Conservation (phyloP, 37 sponge, comb jelly and placozoan genomes). For the Ephydatia muelleri region DNA sequence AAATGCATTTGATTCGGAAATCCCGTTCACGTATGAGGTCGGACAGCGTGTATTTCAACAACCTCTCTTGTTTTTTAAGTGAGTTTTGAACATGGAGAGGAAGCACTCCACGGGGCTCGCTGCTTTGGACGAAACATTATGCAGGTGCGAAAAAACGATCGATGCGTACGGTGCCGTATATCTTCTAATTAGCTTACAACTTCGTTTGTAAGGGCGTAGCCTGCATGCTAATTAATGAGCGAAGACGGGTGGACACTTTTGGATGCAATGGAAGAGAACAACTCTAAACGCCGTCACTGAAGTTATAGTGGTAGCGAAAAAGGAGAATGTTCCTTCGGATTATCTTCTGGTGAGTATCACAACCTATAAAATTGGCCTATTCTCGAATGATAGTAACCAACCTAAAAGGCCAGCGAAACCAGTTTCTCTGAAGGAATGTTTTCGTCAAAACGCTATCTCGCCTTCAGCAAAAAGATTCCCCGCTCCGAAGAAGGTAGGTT, state of each 20-base stretch:
- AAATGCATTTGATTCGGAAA: too few relatives aligned
- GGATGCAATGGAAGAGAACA: constrained; percentile 6
- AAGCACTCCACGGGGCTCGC: neutral
- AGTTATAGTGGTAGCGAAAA: constrained; percentile 40
- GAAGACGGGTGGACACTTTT: constrained; percentile 32
- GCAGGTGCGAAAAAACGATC: neutral
- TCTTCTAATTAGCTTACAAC: too few relatives aligned
- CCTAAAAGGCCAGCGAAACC: constrained; percentile 35
- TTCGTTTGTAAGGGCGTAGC: neutral
- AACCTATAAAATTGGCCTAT: too few relatives aligned
- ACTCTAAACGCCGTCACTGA: constrained; percentile 36
- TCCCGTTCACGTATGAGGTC: neutral
- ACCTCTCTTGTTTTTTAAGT: neutral
- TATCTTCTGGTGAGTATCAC: neutral
- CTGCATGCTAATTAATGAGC: neutral
- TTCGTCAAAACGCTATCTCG: constrained; percentile 45
- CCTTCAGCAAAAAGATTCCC: constrained; percentile 43
- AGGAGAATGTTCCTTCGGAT: constrained; percentile 40
- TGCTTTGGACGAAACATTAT: neutral
- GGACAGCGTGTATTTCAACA: neutral
- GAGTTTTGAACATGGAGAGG: neutral
- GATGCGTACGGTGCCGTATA: neutral
- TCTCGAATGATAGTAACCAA: too few relatives aligned
- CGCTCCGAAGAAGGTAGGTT: constrained; percentile 22
- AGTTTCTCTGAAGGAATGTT: constrained; percentile 37